Conservation (phyloP, 2,888 invertebrate species). For the Eupeodes luniger region DNA sequence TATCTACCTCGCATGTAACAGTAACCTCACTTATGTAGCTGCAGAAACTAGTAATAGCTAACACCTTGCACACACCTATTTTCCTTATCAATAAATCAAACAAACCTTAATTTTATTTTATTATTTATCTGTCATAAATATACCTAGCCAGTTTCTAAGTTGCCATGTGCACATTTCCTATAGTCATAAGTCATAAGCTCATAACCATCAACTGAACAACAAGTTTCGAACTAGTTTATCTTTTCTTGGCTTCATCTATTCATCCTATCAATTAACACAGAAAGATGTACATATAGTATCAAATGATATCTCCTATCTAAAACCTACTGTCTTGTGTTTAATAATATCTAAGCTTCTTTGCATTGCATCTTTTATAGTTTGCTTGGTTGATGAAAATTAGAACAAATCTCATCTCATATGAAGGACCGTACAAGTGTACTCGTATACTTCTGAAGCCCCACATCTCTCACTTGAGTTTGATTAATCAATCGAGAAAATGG, state of each 20-base stretch:
- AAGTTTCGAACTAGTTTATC: constrained; percentile 45
- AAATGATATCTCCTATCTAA: not conserved
- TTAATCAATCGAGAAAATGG: constrained; percentile 54
- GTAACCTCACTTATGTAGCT: constrained; percentile 4
- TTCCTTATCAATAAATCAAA: constrained; percentile 24
- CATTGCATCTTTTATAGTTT: constrained; percentile 27
- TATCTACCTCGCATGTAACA: not conserved
- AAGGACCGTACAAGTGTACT: constrained; percentile 32
- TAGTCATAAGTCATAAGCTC: too few species aligned
- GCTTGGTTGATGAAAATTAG: constrained; percentile 27
- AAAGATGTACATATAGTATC: not conserved
- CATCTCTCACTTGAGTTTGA: constrained; percentile 46
- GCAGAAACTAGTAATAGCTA: not conserved
- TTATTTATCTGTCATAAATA: constrained; percentile 41
- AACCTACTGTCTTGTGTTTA: not conserved
- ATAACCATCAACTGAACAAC: constrained; percentile 29
- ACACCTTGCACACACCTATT: constrained; percentile 15
- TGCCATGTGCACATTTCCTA: not conserved
- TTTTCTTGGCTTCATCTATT: not conserved
- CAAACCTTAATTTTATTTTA: not conserved
- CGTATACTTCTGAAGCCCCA: constrained; percentile 20
- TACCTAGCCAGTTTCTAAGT: constrained; percentile 17
- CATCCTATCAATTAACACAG: not conserved
- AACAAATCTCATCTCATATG: constrained; percentile 41
- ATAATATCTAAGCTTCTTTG: constrained; percentile 1